Base-by-base conservation (phyloP, 2,888 invertebrate genomes). In the Cryptocheilus praepositus region DNA sequence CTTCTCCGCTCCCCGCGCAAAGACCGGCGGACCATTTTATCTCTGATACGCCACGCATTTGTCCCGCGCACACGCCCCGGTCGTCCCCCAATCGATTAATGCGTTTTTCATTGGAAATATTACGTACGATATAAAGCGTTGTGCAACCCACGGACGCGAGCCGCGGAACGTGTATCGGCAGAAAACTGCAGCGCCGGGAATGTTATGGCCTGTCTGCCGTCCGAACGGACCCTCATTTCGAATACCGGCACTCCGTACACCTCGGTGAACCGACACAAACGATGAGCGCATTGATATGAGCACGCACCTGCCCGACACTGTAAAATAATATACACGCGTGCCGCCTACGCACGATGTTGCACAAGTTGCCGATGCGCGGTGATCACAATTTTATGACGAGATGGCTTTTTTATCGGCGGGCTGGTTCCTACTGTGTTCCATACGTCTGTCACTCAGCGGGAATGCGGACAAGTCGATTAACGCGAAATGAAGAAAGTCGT, bases 41-140 rank as follows among this genome's bases (percentile, higher is more conserved):
- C 45, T 15, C 16, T 8, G 45, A 45, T 45, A 45, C 45, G 45
- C 16, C 45, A 16, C 15, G 45, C 25, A 25, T 25, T 25, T 25
- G 25, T 25, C 15, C 16, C 45, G 45, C 45, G 45, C 45, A 16
- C 45, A n/a, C 45, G 45, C 2, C 45, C 45, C 45, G 15, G 4
- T 45, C 8, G 15, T 16, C 16, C 45, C 45, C 3, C 4, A 45
- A 45, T 45, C 45, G 45, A 45, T 45, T 45, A 45, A 45, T 45
- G 45, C 45, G 45, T 45, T 2, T 45, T 45, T 45, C 45, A 45
- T 45, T 45, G 45, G 15, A 45, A 45, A 45, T 45, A 7, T 45
- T n/a, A 45, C 45, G 45, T 2, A 8, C 45, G 45, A 45, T 45
- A 45, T 45, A 45, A 45, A 45, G 45, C 45, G 45, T 4, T n/a